phyloP scores from a whole-genome alignment of 92 coral and sea anemone species.

The Palythoa grandiflora region DNA sequence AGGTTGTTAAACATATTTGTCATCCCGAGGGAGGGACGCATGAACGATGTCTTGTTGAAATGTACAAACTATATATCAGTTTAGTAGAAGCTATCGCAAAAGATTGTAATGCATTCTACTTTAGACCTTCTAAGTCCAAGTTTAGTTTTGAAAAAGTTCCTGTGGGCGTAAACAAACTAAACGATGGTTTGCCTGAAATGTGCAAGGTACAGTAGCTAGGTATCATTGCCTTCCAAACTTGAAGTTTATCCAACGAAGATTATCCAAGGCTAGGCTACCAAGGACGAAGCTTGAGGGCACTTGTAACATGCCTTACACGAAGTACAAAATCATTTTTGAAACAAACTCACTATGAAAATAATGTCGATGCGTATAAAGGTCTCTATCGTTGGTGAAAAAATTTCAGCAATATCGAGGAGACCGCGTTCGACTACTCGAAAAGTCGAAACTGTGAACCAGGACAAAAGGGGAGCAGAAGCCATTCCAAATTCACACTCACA shows the following conservation, averaged over 20 bases:
- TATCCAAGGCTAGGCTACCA: slow-evolving; percentile 6
- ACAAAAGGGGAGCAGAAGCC: no score
- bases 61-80: slow-evolving; percentile 31
- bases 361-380: no score
- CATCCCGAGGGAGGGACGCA: slow-evolving; percentile 2
- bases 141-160: slow-evolving; percentile 46
- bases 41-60: slow-evolving; percentile 22
- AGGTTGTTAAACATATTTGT: slow-evolving; percentile 47
- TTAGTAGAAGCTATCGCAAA: slow-evolving; percentile 19
- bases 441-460: no score
- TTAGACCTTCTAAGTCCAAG: slow-evolving; percentile 23
- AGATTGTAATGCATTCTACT: slow-evolving; percentile 35
- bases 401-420: no score
- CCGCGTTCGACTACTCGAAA: no score
- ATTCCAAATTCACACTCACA: no score
- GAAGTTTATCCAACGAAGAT: slow-evolving; percentile 18
- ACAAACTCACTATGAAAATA: no score
- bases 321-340: no score
- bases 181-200: background rate
- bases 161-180: slow-evolving; percentile 6
- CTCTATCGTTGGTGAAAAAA: no score
- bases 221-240: background rate
- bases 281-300: background rate
- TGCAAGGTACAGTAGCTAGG: background rate
- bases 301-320: background rate